Conservation (phyloP, 2,888 invertebrate genomes). For the Lasioglossum zephyrum region DNA sequence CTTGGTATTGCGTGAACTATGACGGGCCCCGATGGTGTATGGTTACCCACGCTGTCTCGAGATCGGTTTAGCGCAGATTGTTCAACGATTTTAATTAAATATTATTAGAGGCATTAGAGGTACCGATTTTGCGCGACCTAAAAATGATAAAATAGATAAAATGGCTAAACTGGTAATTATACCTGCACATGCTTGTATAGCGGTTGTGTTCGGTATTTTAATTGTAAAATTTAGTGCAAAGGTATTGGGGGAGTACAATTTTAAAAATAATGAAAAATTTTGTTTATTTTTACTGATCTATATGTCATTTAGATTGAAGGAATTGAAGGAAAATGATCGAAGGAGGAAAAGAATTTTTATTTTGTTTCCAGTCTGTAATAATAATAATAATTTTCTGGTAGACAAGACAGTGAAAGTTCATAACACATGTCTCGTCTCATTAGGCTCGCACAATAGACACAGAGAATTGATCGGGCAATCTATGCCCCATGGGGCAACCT, state of each 20-base stretch:
- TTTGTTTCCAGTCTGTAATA: too few species aligned
- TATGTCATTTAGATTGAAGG: neutral
- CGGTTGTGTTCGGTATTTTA: neutral
- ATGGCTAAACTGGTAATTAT: neutral
- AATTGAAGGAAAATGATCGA: neutral
- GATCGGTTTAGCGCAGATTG: neutral
- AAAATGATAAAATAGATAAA: neutral
- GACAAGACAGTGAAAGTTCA: neutral
- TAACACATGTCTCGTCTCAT: neutral
- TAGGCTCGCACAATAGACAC: neutral
- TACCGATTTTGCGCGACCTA: neutral
- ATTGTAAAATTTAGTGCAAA: too few species aligned
- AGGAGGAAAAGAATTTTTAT: neutral
- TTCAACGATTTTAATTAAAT: neutral
- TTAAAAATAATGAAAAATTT: too few species aligned
- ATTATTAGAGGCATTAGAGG: neutral
- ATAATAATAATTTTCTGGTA: too few species aligned
- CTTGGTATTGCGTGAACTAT: conserved; percentile 40
- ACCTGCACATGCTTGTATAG: too few species aligned
- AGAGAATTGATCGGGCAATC: neutral
- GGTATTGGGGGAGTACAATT: too few species aligned
- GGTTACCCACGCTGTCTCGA: neutral
- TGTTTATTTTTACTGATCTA: too few species aligned
- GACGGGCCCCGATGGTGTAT: neutral
- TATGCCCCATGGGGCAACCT: neutral